phyloP scores from a whole-genome alignment of 30 jellyfish, hydroid and myxozoan species.

The Turritopsis rubra region DNA sequence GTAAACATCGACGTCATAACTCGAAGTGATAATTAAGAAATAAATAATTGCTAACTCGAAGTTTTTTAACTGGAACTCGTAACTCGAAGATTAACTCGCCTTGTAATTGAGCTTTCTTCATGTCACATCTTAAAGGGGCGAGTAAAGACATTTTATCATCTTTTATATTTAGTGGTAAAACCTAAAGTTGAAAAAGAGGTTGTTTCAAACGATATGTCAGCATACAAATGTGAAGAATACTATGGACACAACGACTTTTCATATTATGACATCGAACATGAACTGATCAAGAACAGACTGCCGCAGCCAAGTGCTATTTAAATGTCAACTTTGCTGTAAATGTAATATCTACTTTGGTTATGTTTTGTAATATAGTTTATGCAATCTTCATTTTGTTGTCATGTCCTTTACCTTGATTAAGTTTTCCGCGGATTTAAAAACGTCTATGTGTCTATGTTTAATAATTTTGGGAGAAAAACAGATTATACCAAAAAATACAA shows the following conservation, averaged over 20 bases:
- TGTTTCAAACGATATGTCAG: background rate
- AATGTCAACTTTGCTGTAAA: background rate
- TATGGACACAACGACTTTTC: slow-evolving; percentile 29
- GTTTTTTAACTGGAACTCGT: too few species aligned
- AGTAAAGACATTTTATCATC: background rate
- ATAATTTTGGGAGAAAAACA: too few species aligned
- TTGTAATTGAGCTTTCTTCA: background rate
- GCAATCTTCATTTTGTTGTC: background rate
- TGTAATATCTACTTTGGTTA: background rate
- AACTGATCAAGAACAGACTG: slow-evolving; percentile 13
- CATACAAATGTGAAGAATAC: slow-evolving; percentile 32
- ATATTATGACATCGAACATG: slow-evolving; percentile 24
- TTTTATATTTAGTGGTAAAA: background rate
- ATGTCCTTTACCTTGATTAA: too few species aligned
- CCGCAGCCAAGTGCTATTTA: slow-evolving; percentile 15
- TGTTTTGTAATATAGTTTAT: background rate
- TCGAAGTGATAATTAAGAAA: too few species aligned
- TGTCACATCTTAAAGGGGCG: background rate
- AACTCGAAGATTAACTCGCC: background rate
- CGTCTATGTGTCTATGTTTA: too few species aligned
- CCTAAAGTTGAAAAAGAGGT: background rate
- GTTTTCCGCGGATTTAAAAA: too few species aligned
- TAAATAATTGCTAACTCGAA: too few species aligned
- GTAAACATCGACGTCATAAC: too few species aligned
- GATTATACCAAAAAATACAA: too few species aligned